A percentile compares a stretch with the other conserved stretches of the same genome.
phyloP scores from a whole-genome alignment of 2,113 vertebrate species.

The Gorsachius goisagi region DNA sequence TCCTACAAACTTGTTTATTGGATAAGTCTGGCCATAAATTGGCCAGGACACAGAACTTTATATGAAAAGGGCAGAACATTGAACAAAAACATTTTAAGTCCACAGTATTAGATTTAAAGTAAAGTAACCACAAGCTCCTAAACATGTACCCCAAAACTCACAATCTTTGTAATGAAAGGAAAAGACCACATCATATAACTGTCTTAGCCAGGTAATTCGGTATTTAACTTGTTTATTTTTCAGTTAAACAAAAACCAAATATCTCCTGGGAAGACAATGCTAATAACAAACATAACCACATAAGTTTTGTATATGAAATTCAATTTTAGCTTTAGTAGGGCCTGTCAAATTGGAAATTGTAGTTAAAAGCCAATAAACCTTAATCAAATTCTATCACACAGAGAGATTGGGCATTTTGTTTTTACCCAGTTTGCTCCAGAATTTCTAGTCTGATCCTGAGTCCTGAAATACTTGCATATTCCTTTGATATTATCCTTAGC shows the following conservation, averaged over 20 bases:
- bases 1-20: constrained; percentile 66
- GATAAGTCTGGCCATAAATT: constrained; percentile 56
- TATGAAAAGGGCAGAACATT: constrained; percentile 51
- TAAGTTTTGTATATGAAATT: constrained; percentile 59
- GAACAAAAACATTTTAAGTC: constrained; percentile 31
- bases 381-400: constrained; percentile 56
- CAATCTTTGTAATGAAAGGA: constrained; percentile 52
- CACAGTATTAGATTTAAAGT: constrained; percentile 47
- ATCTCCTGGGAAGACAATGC: constrained; percentile 63
- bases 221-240: constrained; percentile 68
- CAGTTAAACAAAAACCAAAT: constrained; percentile 67
- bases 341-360: constrained; percentile 59
- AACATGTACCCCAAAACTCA: constrained; percentile 53
- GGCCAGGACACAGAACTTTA: constrained; percentile 53
- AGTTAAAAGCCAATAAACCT: constrained; percentile 58
- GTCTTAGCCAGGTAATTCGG: constrained; percentile 22
- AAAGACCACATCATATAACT: constrained; percentile 62
- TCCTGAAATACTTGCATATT: neutral
- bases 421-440: constrained; percentile 24
- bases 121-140: constrained; percentile 49
- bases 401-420: constrained; percentile 16
- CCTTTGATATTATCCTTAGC: neutral
- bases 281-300: constrained; percentile 62
- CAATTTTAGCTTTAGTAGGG: constrained; percentile 64
- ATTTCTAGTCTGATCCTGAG: neutral